Percentiles rank a stretch among this genome's conserved stretches.
Conservation (phyloP, 2,888 invertebrate species). For the Helicoverpa assulta region DNA sequence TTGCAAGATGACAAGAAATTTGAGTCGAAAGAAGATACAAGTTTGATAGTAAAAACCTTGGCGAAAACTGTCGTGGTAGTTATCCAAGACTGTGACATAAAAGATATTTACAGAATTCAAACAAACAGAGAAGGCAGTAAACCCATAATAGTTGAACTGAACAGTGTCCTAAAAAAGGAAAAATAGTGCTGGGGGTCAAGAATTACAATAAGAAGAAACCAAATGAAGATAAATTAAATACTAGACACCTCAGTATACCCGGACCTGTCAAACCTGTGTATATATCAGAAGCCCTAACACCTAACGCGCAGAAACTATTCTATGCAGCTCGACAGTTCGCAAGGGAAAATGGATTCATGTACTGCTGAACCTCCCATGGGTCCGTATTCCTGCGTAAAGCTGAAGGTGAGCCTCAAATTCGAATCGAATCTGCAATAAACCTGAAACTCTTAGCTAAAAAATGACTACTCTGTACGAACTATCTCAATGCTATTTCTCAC, state of each 20-base stretch:
- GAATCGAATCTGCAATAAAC: background rate
- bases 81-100: background rate
- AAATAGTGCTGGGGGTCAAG: constrained; percentile 12
- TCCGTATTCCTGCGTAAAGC: too few relatives aligned
- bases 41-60: background rate
- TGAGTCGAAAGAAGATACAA: background rate
- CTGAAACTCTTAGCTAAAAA: too few relatives aligned
- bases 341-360: background rate
- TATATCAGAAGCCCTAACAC: background rate
- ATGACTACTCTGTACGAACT: too few relatives aligned
- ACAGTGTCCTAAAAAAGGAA: constrained; percentile 23
- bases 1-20: background rate
- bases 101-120: too few relatives aligned
- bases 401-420: too few relatives aligned
- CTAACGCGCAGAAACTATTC: background rate
- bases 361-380: too few relatives aligned
- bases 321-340: background rate
- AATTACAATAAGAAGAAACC: background rate
- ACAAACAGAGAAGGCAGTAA: constrained; percentile 5
- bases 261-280: too few relatives aligned
- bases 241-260: too few relatives aligned
- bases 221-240: background rate
- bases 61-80: background rate
- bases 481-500: background rate
- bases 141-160: constrained; percentile 21